phyloP scores from a whole-genome alignment of 2,888 invertebrate genomes.

The Coelinius sp. region DNA sequence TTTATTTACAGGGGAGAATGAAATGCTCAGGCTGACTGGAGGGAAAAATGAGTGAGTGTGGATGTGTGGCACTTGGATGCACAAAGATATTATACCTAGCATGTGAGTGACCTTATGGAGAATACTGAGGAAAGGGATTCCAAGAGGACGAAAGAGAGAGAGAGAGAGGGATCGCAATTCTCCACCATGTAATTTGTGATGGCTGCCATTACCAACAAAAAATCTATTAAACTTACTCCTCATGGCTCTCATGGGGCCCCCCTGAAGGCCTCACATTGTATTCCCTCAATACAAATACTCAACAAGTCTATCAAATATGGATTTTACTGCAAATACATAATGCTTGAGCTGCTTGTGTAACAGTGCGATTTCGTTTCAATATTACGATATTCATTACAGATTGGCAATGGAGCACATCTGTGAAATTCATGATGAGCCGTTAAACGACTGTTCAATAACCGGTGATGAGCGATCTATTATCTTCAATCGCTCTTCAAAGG shows the following conservation, averaged over 20 bases:
- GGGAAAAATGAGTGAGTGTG: conserved; percentile 12
- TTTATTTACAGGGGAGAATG: conserved; percentile 41
- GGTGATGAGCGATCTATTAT: conserved; percentile 58
- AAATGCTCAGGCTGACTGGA: conserved; percentile 39
- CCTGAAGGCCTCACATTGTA: conserved; percentile 8
- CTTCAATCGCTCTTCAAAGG: conserved; percentile 43
- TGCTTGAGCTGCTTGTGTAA: background rate
- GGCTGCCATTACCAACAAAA: conserved; percentile 53
- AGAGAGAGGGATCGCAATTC: conserved; percentile 32
- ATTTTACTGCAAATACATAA: conserved; percentile 14
- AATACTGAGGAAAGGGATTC: conserved; percentile 31
- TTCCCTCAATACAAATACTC: conserved; percentile 1
- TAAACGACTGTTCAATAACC: conserved; percentile 60
- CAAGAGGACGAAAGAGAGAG: conserved; percentile 26
- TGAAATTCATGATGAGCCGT: conserved; percentile 65
- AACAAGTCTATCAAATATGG: background rate
- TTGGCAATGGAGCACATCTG: conserved; percentile 56
- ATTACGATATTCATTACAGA: conserved; percentile 62
- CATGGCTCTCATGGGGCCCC: conserved; percentile 5
- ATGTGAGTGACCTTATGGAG: conserved; percentile 1
- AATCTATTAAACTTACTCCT: conserved; percentile 52
- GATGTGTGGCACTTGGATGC: conserved; percentile 29
- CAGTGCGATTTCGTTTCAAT: conserved; percentile 27
- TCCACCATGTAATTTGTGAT: conserved; percentile 57
- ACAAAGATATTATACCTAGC: conserved; percentile 18